Base-by-base conservation (phyloP, 2,888 invertebrate species). In the Balanococcus diminutus region DNA sequence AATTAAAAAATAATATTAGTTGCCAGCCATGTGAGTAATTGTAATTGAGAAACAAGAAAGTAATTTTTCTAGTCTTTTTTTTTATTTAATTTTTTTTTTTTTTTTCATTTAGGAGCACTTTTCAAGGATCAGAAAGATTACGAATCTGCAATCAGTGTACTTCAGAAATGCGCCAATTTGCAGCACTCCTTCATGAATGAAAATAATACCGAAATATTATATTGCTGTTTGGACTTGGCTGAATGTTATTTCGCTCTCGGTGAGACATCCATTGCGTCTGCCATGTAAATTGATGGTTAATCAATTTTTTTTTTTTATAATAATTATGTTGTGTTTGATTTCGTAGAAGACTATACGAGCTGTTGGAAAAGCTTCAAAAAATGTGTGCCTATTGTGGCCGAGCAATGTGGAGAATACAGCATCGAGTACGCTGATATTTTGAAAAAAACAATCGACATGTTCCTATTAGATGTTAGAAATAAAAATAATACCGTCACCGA, bases 181-280 rank as follows among this genome's bases (percentile, higher is more conserved):
- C 83, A 83, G 8, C 51, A 61, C 22, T 61, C 83, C 16, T 83
- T 83, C 9, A 56, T 83, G 56, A 31, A 83, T 19, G 36, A 51
- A 19, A 31, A 36, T 19, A 61, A 61, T 61, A 56, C 36, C 22
- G 83, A 83, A 56, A 61, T 83, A 28, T 36, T 83, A 19, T 36
- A 83, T 22, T 56, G 56, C 22, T 61, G 28, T 31, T 61, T 83
- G 32, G 83, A 83, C 8, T 36, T 36, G 61, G 83, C 83, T 0
- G 61, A 83, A n/a, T 83, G 83, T n/a, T 83, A 83, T 83, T 83
- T 51, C 56, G 61, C 36, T 22, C 19, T 83, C 0, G 83, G 83
- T n/a, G n/a, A n/a, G n/a, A n/a, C n/a, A n/a, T n/a, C n/a, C n/a
- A n/a, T n/a, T n/a, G n/a, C n/a, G n/a, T n/a, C n/a, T n/a, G n/a